These are phyloP conservation scores for Spheniscus humboldti DNA, from an alignment of 2,797 vertebrate genomes.

Conservation along the genomic window DNA sequence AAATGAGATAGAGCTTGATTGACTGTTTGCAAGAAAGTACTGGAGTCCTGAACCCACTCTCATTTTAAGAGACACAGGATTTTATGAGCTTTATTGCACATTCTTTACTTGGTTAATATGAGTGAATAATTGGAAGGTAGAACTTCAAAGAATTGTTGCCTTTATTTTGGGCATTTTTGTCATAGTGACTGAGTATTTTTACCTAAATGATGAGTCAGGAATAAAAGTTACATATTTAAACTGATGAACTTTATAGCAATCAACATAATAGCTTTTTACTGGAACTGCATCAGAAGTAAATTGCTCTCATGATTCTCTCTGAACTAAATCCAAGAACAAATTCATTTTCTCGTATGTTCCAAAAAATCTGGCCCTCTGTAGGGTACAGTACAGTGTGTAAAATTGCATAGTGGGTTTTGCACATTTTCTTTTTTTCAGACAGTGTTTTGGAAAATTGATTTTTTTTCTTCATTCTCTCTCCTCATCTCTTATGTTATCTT, in stretches of 20 bases:
- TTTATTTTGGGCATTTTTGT: neutral
- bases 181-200: neutral
- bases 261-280: conserved; percentile 27
- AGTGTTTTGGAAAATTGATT: neutral
- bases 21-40: neutral
- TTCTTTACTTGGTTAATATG: neutral
- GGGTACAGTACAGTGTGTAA: neutral
- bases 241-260: conserved; percentile 14
- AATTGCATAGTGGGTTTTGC: neutral
- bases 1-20: neutral
- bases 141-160: neutral
- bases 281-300: conserved; percentile 40
- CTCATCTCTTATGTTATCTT: neutral
- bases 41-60: neutral
- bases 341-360: conserved; percentile 2
- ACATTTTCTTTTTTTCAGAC: neutral
- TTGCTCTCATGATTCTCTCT: conserved; percentile 11
- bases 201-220: neutral
- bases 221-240: conserved; percentile 30
- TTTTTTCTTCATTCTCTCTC: neutral
- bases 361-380: neutral
- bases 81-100: neutral
- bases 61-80: neutral
- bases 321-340: conserved; percentile 23
- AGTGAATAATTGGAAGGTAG: neutral